Conservation (phyloP, 2,797 vertebrate genomes). For the Apodemus agrarius region DNA sequence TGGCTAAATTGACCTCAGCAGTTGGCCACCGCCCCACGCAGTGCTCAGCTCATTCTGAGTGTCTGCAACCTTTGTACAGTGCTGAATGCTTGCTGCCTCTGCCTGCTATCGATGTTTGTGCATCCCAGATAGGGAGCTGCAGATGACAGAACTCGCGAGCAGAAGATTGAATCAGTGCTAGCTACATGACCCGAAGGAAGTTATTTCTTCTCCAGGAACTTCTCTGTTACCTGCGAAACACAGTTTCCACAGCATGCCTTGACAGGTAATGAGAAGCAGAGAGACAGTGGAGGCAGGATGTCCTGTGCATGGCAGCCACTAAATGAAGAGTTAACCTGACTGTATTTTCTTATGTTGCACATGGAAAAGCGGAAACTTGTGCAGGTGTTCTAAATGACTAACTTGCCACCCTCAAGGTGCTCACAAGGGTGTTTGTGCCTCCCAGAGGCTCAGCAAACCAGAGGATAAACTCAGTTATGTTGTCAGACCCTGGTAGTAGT, state of each 20-base stretch:
- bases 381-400: not conserved
- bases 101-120: not conserved
- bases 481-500: not conserved
- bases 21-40: not conserved
- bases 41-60: not conserved
- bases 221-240: not conserved
- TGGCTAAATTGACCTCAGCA: not conserved
- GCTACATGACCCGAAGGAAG: not conserved
- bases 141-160: not conserved
- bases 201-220: not conserved
- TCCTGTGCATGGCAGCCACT: not conserved
- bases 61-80: not conserved
- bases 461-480: not conserved
- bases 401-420: not conserved
- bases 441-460: not conserved
- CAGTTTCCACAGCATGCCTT: not conserved
- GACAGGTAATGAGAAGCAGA: not conserved
- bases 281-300: not conserved
- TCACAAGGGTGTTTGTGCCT: not conserved
- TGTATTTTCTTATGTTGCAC: not conserved
- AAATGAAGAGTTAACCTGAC: not conserved
- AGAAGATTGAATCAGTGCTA: not conserved
- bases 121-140: not conserved
- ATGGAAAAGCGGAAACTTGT: not conserved
- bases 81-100: not conserved